A percentile compares a stretch with the other conserved stretches of the same genome.
phyloP scores from a whole-genome alignment of 1,140 invertebrate genomes.

The Nixonia krombeini region DNA sequence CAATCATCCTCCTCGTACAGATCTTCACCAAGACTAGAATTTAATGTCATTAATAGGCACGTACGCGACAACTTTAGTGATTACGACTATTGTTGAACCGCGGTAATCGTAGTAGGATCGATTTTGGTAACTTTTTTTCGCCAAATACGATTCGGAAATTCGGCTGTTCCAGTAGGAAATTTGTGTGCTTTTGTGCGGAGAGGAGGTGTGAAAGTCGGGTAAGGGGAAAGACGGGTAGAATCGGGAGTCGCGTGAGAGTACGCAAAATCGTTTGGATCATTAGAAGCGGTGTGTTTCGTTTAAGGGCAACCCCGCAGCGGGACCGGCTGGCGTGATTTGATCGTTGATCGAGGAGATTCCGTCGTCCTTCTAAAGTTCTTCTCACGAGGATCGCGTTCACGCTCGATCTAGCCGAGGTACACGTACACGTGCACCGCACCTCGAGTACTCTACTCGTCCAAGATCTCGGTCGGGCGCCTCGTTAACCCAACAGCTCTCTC shows the following conservation, averaged over 20 bases:
- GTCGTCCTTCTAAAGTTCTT: constrained; percentile 26
- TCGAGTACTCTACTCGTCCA: constrained; percentile 5
- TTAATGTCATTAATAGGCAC: too few species aligned
- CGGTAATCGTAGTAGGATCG: too few species aligned
- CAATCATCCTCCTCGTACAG: too few species aligned
- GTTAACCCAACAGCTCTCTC: constrained; percentile 24
- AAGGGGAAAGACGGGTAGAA: neutral
- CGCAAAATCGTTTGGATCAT: constrained; percentile 28
- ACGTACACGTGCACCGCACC: constrained; percentile 11
- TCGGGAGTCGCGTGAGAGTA: constrained; percentile 29
- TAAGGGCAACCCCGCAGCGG: constrained; percentile 16
- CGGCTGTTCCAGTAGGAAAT: too few species aligned
- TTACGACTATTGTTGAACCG: too few species aligned
- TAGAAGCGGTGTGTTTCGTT: constrained; percentile 7
- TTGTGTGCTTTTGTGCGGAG: too few species aligned
- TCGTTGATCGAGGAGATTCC: constrained; percentile 32
- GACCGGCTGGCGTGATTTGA: constrained; percentile 20
- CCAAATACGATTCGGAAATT: neutral
- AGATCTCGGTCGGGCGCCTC: constrained; percentile 16
- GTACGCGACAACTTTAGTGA: too few species aligned
- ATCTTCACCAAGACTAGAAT: too few species aligned
- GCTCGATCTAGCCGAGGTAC: neutral
- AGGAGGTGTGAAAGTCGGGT: neutral
- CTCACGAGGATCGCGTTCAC: constrained; percentile 44
- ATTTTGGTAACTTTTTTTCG: too few species aligned